Conservation (phyloP, 2,888 invertebrate genomes). For the Acronicta psi region DNA sequence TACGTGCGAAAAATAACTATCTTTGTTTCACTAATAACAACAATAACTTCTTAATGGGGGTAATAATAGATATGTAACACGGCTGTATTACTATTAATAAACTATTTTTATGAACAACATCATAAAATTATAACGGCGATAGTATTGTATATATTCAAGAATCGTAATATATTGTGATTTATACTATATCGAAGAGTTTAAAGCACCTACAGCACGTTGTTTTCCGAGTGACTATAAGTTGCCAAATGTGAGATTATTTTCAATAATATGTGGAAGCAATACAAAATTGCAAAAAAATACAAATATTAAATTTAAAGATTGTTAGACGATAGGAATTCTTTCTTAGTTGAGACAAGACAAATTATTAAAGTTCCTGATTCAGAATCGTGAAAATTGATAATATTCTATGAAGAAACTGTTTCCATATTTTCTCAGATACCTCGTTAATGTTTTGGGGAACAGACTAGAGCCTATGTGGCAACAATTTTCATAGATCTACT, state of each 20-base stretch:
- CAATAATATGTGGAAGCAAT: conserved; percentile 87
- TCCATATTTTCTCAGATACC: no score
- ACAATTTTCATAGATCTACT: conserved; percentile 30
- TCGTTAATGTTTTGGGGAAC: no score
- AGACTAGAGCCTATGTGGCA: conserved; percentile 24
- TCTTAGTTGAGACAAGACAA: background rate
- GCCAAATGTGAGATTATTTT: conserved; percentile 82
- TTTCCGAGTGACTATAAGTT: conserved; percentile 46
- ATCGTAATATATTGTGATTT: conserved; percentile 29
- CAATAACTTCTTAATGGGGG: conserved; percentile 35
- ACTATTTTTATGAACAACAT: conserved; percentile 25
- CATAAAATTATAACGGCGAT: conserved; percentile 53
- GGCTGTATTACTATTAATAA: conserved; percentile 28
- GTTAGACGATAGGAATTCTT: conserved; percentile 10
- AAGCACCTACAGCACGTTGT: conserved; percentile 58
- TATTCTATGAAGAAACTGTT: background rate
- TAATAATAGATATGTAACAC: conserved; percentile 33
- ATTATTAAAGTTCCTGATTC: background rate
- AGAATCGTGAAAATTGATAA: background rate
- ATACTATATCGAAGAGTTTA: conserved; percentile 45
- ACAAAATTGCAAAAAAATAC: no score
- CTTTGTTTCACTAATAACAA: conserved; percentile 39
- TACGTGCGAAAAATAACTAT: conserved; percentile 32
- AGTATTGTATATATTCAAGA: conserved; percentile 33
- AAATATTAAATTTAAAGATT: conserved; percentile 16